phyloP scores from a whole-genome alignment of 2,888 invertebrate species.

The Alcis repandata region DNA sequence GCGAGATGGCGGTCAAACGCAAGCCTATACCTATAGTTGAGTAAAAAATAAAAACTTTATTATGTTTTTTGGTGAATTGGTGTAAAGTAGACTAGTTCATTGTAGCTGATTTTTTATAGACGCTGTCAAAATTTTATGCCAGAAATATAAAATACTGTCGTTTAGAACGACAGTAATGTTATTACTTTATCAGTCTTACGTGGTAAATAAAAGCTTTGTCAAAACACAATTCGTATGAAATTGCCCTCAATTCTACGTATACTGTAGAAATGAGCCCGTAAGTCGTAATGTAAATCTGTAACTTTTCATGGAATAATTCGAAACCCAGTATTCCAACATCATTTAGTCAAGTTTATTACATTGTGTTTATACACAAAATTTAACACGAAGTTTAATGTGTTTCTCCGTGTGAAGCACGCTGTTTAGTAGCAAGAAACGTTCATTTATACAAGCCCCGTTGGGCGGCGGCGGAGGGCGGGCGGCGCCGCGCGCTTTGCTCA shows the following conservation, averaged over 20 bases:
- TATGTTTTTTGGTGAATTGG: too few relatives aligned
- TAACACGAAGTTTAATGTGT: slow-evolving; percentile 45
- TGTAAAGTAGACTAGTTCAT: too few relatives aligned
- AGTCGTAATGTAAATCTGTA: slow-evolving; percentile 25
- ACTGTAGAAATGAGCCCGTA: slow-evolving; percentile 24
- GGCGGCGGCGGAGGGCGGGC: slow-evolving; percentile 42
- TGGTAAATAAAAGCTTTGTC: slow-evolving; percentile 14
- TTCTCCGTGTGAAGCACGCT: slow-evolving; percentile 44
- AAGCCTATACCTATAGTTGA: too few relatives aligned
- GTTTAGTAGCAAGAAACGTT: slow-evolving; percentile 51
- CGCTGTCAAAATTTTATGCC: background rate
- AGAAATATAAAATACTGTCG: background rate
- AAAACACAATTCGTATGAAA: slow-evolving; percentile 8
- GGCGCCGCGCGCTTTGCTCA: slow-evolving; percentile 34
- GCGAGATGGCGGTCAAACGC: too few relatives aligned
- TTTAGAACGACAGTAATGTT: background rate
- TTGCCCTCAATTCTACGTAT: slow-evolving; percentile 15
- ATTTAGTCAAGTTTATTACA: slow-evolving; percentile 39
- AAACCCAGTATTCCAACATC: slow-evolving; percentile 38
- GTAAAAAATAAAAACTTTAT: too few relatives aligned
- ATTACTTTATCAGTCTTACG: background rate
- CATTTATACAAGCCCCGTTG: slow-evolving; percentile 51
- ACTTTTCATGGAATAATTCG: slow-evolving; percentile 28
- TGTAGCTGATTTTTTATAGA: background rate
- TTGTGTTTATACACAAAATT: slow-evolving; percentile 43